A percentile compares a stretch with the other conserved stretches of the same genome.
These are phyloP conservation scores for Plagodis pulveraria DNA, from an alignment of 2,888 invertebrate species.

Conservation along the genomic window DNA sequence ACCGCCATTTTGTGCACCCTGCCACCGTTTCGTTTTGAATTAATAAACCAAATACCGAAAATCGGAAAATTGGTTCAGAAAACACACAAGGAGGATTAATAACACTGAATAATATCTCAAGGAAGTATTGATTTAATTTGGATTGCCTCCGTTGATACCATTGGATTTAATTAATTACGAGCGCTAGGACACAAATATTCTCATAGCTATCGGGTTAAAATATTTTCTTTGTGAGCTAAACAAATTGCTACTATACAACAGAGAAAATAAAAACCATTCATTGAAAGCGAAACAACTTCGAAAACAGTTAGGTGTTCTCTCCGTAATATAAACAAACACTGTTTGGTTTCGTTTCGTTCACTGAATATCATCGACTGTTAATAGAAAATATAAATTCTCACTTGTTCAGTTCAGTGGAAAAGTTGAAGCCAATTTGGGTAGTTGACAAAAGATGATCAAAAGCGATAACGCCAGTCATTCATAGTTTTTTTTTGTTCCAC, in stretches of 20 bases:
- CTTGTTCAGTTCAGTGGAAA: slow-evolving; percentile 21
- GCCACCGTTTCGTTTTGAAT: too few relatives aligned
- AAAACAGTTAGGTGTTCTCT: slow-evolving; percentile 38
- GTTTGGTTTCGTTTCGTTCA: slow-evolving; percentile 37
- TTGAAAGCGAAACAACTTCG: slow-evolving; percentile 33
- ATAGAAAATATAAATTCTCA: slow-evolving; percentile 23
- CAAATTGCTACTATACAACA: slow-evolving; percentile 28
- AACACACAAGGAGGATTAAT: too few relatives aligned
- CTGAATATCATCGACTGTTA: slow-evolving; percentile 28
- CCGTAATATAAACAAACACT: slow-evolving; percentile 34
- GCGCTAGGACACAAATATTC: slow-evolving; percentile 17
- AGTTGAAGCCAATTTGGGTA: slow-evolving; percentile 11
- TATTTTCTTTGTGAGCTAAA: slow-evolving; percentile 31
- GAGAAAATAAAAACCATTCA: slow-evolving; percentile 35
- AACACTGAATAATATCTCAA: too few relatives aligned
- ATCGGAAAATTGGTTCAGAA: too few relatives aligned
- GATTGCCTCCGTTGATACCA: too few relatives aligned
- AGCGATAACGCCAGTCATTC: not conserved
- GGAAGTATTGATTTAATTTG: too few relatives aligned
- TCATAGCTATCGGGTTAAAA: slow-evolving; percentile 18
- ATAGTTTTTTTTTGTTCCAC: too few relatives aligned
- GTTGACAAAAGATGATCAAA: slow-evolving; percentile 12
- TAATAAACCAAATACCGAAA: too few relatives aligned
- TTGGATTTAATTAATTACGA: slow-evolving; percentile 4
- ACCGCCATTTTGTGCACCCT: too few relatives aligned